A percentile compares a stretch with the other conserved stretches of the same genome.
phyloP scores from a whole-genome alignment of 2,888 invertebrate species.

The Junonia oenone region DNA sequence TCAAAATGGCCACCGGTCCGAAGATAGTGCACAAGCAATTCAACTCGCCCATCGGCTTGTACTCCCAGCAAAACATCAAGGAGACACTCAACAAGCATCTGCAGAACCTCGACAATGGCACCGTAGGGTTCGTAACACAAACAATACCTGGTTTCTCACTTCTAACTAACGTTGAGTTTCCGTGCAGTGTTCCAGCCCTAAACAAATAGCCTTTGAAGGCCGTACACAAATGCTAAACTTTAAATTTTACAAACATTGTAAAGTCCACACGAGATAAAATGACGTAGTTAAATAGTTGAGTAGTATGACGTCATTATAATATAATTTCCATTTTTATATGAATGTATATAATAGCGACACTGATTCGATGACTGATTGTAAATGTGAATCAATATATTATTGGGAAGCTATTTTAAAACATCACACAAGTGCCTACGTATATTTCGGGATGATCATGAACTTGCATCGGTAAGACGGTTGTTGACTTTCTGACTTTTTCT shows the following conservation, averaged over 20 bases:
- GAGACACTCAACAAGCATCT: slow-evolving; percentile 89
- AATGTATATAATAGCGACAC: background rate
- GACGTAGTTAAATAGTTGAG: slow-evolving; percentile 1
- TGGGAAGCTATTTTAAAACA: no score
- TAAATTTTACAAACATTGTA: slow-evolving; percentile 15
- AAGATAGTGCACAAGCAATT: slow-evolving; percentile 92
- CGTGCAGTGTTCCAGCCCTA: slow-evolving; percentile 15
- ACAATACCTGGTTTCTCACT: slow-evolving; percentile 24
- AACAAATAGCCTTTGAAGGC: slow-evolving; percentile 22
- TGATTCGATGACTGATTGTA: no score
- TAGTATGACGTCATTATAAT: background rate
- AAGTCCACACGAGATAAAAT: slow-evolving; percentile 4
- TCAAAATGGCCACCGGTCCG: slow-evolving; percentile 84
- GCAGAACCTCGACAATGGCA: slow-evolving; percentile 87
- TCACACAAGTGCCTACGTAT: no score
- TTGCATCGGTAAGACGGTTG: no score
- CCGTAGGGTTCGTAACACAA: slow-evolving; percentile 84
- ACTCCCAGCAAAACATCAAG: slow-evolving; percentile 89
- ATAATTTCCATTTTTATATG: background rate
- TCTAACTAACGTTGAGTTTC: slow-evolving; percentile 14
- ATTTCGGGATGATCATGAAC: no score
- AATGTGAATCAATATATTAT: no score
- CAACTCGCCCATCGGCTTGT: slow-evolving; percentile 92
- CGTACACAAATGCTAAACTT: slow-evolving; percentile 19
- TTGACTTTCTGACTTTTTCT: no score